These are phyloP conservation scores for Labia minor DNA, from an alignment of 2,888 invertebrate species.

Conservation along the genomic window DNA sequence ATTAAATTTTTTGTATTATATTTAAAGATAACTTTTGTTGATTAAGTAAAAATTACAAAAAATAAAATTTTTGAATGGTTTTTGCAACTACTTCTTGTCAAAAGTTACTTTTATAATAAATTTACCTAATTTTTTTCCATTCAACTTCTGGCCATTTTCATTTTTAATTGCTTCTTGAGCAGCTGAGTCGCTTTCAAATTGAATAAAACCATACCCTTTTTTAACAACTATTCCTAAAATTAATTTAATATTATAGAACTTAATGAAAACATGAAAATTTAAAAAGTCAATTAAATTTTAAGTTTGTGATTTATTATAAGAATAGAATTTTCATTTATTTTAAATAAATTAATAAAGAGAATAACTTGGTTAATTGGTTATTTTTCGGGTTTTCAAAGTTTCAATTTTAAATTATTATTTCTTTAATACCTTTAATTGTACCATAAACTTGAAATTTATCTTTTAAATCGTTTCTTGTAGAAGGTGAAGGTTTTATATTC, in stretches of 20 bases:
- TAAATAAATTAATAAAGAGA: background rate
- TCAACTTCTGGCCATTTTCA: conserved; percentile 58
- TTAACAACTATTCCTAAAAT: conserved; percentile 53
- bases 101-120: too few relatives aligned
- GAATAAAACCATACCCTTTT: conserved; percentile 77
- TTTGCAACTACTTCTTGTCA: too few relatives aligned
- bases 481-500: conserved; percentile 56
- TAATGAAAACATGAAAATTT: background rate
- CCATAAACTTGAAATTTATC: conserved; percentile 67
- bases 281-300: background rate
- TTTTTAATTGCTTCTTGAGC: conserved; percentile 64
- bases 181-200: conserved; percentile 62
- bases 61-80: too few relatives aligned
- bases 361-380: background rate
- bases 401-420: background rate
- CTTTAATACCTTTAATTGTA: conserved; percentile 40
- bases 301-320: background rate
- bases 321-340: background rate
- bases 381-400: background rate
- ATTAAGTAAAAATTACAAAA: too few relatives aligned
- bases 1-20: too few relatives aligned
- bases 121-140: conserved; percentile 53
- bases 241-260: background rate
- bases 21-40: too few relatives aligned
- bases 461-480: conserved; percentile 53